A percentile compares a stretch with the other conserved stretches of the same genome.
Conservation (phyloP, 2,888 invertebrate species). For the Agrochola litura region DNA sequence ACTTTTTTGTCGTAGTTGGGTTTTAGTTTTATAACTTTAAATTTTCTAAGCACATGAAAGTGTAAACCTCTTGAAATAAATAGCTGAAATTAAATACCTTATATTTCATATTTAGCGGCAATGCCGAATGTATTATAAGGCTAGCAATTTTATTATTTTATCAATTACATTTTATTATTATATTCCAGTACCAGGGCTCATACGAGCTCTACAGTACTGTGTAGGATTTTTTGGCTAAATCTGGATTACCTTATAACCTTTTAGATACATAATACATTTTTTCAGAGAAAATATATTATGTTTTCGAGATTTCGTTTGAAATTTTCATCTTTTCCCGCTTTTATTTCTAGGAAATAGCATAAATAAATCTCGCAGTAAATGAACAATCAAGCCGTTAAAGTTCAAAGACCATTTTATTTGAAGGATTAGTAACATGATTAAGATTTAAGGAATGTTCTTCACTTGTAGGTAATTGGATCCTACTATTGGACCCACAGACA, state of each 20-base stretch:
- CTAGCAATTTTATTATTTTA: neutral
- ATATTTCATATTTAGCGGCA: neutral
- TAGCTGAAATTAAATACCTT: neutral
- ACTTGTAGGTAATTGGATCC: constrained; percentile 16
- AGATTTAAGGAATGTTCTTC: constrained; percentile 6
- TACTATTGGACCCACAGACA: too few species aligned
- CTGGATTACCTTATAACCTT: neutral
- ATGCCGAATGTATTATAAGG: neutral
- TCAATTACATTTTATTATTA: too few species aligned
- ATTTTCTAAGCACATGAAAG: neutral
- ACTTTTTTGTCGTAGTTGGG: too few species aligned
- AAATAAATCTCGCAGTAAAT: neutral
- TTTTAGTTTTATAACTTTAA: too few species aligned
- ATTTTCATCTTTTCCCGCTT: neutral
- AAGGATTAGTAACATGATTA: neutral
- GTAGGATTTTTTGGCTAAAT: too few species aligned
- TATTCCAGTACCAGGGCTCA: too few species aligned
- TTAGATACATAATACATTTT: neutral
- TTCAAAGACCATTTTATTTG: constrained; percentile 8
- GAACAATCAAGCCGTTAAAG: neutral
- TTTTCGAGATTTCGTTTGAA: neutral
- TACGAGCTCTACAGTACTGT: too few species aligned
- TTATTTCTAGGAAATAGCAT: neutral
- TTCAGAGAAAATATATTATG: neutral
- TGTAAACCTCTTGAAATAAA: neutral